These are phyloP conservation scores for Syngnathus floridae DNA, from an alignment of 2,113 vertebrate species.

Conservation along the genomic window DNA sequence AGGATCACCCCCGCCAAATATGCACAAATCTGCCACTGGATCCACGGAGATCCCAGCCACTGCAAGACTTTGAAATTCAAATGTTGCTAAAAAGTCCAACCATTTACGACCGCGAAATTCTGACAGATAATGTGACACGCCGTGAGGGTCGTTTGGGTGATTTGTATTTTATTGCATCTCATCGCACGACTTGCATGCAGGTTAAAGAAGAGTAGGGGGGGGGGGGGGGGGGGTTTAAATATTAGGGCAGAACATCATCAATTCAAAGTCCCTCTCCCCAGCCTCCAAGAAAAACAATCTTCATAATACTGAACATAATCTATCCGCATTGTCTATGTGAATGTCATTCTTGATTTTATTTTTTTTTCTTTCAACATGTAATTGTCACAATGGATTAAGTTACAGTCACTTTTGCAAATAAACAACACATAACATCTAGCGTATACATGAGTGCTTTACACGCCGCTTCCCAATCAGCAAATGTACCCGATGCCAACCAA, in stretches of 20 bases:
- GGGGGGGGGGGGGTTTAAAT: slow-evolving; percentile 6
- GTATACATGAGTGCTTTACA: slow-evolving; percentile 62
- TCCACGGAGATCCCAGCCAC: slow-evolving; percentile 72
- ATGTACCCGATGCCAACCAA: slow-evolving; percentile 59
- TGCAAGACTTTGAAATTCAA: slow-evolving; percentile 69
- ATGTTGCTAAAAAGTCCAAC: too few species aligned
- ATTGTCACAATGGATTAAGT: slow-evolving; percentile 81
- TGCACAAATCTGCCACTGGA: slow-evolving; percentile 92
- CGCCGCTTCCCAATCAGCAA: slow-evolving; percentile 53
- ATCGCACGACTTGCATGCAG: slow-evolving; percentile 71
- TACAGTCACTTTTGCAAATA: slow-evolving; percentile 86
- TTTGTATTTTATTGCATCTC: slow-evolving; percentile 74
- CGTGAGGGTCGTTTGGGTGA: slow-evolving; percentile 34
- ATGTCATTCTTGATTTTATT: slow-evolving; percentile 47
- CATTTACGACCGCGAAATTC: too few species aligned
- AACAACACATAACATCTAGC: slow-evolving; percentile 86
- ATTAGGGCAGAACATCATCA: neutral
- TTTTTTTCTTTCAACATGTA: slow-evolving; percentile 53
- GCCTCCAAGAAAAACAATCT: slow-evolving; percentile 40
- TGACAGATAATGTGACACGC: slow-evolving; percentile 36
- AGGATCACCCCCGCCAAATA: slow-evolving; percentile 90
- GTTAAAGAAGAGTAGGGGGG: slow-evolving; percentile 35
- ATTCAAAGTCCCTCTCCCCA: neutral
- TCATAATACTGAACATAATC: slow-evolving; percentile 52
- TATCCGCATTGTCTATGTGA: slow-evolving; percentile 44